Evolutionary conservation across 2,888 invertebrate genomes (phyloP), one percentile per base, ranked within the genome.

Genomic region (Miltochrista miniata): DNA sequence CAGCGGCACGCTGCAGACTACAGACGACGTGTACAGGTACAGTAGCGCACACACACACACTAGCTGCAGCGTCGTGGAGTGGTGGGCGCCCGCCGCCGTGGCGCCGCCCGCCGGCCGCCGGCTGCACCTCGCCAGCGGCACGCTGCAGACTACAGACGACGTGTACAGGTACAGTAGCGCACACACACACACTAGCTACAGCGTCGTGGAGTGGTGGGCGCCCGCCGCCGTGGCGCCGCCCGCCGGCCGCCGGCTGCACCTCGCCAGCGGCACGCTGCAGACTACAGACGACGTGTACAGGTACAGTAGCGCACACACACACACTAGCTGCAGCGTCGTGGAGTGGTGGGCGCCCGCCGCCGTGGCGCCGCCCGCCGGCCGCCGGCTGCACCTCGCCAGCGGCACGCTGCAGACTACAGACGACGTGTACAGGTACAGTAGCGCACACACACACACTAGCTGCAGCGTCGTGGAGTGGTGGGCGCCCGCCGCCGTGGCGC

Each of bases 401-500:
- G 57, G 60, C 51, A 74, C 82, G 49, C 93, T 96, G 7, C 90
- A 93, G 18, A 92, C 94, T 8, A 36, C 36, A 9, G 13, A 4
- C 36, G 36, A 36, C 36, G 13, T 36, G 96, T 36, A 30, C 30
- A 30, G 7, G 99, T 99, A 36, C 0, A 96, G 7, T 8, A 30
- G 30, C 8, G 30, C 7, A 30, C 30, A 30, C 30, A 7, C 30
- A 30, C 35, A n/a, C 36, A 99, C 97, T 99, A 51, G 97, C n/a
- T n/a, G 98, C 0, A 95, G 97, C 14, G 94, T 99, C 50, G 95
- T 98, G 44, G 98, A 98, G 89, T 99, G 99, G 99, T 98, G 97
- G 96, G 96, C 97, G 43, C n/a, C n/a, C n/a, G n/a, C 95, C 99
- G 50, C 92, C 99, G 57, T 93, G n/a, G n/a, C n/a, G 99, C 13